Percentiles rank a stretch among this genome's conserved stretches.
phyloP scores from a whole-genome alignment of 2,888 invertebrate genomes.

The Gymnocheta viridis region DNA sequence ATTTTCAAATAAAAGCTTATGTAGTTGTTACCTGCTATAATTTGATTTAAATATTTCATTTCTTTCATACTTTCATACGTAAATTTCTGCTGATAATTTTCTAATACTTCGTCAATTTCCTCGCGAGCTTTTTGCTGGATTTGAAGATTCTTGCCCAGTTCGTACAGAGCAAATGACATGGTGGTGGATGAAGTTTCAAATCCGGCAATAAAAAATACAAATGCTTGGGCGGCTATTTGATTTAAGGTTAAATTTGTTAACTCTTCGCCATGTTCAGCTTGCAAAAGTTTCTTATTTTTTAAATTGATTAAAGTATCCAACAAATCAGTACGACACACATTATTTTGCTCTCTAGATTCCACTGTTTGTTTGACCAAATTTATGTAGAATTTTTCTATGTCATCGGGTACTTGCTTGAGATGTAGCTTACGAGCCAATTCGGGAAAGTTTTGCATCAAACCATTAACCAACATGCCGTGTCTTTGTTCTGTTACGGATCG shows the following conservation, averaged over 20 bases:
- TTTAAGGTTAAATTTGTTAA: constrained; percentile 74
- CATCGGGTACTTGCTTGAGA: constrained; percentile 71
- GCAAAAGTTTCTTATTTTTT: constrained; percentile 79
- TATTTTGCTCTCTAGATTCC: constrained; percentile 73
- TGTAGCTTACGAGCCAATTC: constrained; percentile 73
- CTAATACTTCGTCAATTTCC: constrained; percentile 79
- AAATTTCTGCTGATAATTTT: constrained; percentile 72
- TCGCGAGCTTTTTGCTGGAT: constrained; percentile 81
- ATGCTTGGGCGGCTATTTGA: constrained; percentile 78
- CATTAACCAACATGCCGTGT: constrained; percentile 53
- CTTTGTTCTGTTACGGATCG: constrained; percentile 71
- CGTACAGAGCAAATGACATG: constrained; percentile 82
- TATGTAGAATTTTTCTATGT: constrained; percentile 82
- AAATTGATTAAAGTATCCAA: constrained; percentile 84
- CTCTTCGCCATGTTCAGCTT: constrained; percentile 72
- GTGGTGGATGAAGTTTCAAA: constrained; percentile 86
- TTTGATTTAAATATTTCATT: constrained; percentile 77
- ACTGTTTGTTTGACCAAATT: constrained; percentile 74
- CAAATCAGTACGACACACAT: constrained; percentile 84
- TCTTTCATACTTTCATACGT: constrained; percentile 77
- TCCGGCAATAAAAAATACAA: constrained; percentile 82
- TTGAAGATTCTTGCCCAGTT: constrained; percentile 77
- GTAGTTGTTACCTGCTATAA: constrained; percentile 79
- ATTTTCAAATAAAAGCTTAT: constrained; percentile 68
- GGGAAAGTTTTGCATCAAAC: constrained; percentile 71